Conservation (phyloP, 2,113 vertebrate genomes). For the Camarhynchus parvulus region DNA sequence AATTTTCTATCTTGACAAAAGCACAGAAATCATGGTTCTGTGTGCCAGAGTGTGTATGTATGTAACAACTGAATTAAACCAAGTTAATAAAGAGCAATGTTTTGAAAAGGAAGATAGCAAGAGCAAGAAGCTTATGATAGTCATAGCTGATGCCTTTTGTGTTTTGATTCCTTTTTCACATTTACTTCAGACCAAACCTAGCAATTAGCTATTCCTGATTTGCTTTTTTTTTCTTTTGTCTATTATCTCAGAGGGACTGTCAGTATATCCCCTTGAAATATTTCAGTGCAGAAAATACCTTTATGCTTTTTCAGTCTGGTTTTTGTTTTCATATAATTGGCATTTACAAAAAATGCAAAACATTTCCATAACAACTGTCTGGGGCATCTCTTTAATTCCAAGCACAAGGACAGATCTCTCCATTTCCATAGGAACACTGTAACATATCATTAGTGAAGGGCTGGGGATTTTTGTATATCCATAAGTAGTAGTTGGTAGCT, state of each 20-base stretch:
- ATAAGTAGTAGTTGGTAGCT: not conserved
- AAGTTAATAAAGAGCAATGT: not conserved
- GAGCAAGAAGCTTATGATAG: not conserved
- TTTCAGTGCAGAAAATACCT: not conserved
- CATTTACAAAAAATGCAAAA: not conserved
- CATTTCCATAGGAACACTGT: not conserved
- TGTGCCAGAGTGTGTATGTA: not conserved
- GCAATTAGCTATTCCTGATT: conserved; percentile 16
- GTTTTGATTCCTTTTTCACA: conserved; percentile 14
- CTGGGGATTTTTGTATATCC: not conserved
- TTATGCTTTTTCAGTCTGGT: not conserved
- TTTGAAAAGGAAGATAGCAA: not conserved
- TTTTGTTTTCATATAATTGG: conserved; percentile 14
- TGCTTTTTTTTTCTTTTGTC: not conserved
- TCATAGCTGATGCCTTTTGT: not conserved
- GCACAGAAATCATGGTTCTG: not conserved
- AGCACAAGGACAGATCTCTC: not conserved
- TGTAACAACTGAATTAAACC: not conserved
- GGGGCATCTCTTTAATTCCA: not conserved
- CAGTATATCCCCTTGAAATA: not conserved
- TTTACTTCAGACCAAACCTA: not conserved
- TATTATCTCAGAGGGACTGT: not conserved
- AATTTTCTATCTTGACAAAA: not conserved
- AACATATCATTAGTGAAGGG: not conserved
- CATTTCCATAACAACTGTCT: conserved; percentile 1